Evolutionary conservation across 2,888 invertebrate species (phyloP).

Genomic region (Strigamia maritima): DNA sequence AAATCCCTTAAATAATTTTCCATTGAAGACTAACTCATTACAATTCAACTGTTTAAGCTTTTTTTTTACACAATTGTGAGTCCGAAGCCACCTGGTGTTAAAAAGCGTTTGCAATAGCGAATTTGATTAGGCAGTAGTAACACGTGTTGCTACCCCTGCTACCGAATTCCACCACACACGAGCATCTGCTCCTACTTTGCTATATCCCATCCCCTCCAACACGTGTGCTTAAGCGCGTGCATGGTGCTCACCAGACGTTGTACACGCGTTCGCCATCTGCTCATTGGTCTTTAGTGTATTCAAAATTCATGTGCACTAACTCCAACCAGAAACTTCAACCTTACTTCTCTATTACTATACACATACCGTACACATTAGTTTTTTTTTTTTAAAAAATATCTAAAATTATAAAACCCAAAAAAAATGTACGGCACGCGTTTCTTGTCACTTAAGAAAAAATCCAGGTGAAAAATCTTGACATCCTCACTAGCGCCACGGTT

Average conservation of each 20-base stretch:
- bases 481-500: conserved; percentile 7
- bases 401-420: too few species aligned
- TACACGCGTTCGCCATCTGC: conserved; percentile 29
- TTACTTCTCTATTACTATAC: background rate
- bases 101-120: background rate
- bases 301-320: background rate
- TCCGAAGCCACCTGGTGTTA: background rate
- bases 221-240: conserved; percentile 34
- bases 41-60: too few species aligned
- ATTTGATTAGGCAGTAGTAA: conserved; percentile 14
- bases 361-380: too few species aligned
- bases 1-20: background rate
- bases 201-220: conserved; percentile 20
- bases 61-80: too few species aligned
- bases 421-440: background rate
- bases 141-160: conserved; percentile 12
- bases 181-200: conserved; percentile 30
- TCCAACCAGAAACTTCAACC: background rate
- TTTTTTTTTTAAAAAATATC: too few species aligned
- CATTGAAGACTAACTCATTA: too few species aligned
- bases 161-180: conserved; percentile 29
- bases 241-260: conserved; percentile 25
- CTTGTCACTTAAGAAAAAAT: background rate
- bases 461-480: background rate
- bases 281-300: background rate